Conservation (phyloP, 23 tunicate genomes). For the Halocynthia aurantium region DNA sequence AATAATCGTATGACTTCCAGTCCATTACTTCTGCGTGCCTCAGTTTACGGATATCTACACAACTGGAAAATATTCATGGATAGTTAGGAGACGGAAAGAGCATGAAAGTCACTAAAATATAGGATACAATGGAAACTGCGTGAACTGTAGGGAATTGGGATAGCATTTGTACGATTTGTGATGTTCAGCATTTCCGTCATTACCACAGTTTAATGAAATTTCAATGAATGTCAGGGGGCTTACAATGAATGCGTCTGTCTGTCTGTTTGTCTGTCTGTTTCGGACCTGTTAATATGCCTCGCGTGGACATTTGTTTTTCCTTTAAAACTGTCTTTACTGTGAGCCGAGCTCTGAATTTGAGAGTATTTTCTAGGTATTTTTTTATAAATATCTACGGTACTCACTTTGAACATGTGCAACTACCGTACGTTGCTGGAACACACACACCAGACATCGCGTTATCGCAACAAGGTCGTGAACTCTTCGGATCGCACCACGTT, state of each 20-base stretch:
- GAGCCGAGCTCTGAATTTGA: slow-evolving; percentile 10
- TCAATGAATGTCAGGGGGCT: too few species aligned
- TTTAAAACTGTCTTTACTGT: too few species aligned
- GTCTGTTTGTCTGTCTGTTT: too few species aligned
- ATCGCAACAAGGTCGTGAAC: slow-evolving; percentile 36
- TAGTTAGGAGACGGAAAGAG: neutral
- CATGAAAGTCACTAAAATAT: neutral
- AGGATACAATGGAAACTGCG: neutral
- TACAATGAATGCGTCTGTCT: too few species aligned
- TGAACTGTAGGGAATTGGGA: too few species aligned
- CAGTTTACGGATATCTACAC: slow-evolving; percentile 35
- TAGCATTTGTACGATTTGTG: too few species aligned
- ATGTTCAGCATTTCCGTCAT: too few species aligned
- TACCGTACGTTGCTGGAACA: neutral
- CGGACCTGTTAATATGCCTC: too few species aligned
- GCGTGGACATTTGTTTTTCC: too few species aligned
- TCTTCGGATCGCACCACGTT: slow-evolving; percentile 42
- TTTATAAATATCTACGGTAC: neutral
- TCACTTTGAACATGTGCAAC: slow-evolving; percentile 20
- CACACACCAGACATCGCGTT: slow-evolving; percentile 28
- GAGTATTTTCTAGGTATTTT: too few species aligned
- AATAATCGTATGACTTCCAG: slow-evolving; percentile 28
- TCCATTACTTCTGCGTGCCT: slow-evolving; percentile 37
- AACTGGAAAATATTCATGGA: slow-evolving; percentile 12
- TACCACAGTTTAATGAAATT: too few species aligned